Conservation (phyloP, 2,888 invertebrate genomes). For the Terebella lapidaria region DNA sequence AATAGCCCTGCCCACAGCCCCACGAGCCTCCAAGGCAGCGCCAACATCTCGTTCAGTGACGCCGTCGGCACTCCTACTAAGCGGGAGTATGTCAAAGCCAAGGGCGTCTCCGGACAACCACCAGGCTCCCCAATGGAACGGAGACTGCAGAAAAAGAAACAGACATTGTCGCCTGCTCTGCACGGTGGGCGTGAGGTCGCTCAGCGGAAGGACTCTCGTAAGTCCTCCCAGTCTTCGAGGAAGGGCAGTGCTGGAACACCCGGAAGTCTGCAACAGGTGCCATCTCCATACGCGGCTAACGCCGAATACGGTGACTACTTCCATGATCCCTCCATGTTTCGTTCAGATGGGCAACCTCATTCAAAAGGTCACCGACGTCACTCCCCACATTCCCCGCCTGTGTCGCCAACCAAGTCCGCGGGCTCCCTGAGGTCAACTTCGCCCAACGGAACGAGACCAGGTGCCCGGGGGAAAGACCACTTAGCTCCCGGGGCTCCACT, state of each 20-base stretch:
- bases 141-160: not conserved
- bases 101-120: not conserved
- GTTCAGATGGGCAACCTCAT: constrained; percentile 29
- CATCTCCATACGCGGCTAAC: constrained; percentile 33
- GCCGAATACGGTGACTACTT: constrained; percentile 28
- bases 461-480: not conserved
- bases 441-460: not conserved
- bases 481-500: constrained; percentile 14
- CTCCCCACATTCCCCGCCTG: not conserved
- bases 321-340: constrained; percentile 32
- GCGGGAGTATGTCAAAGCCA: constrained; percentile 8
- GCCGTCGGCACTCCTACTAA: constrained; percentile 4
- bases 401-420: not conserved
- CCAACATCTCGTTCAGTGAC: constrained; percentile 16
- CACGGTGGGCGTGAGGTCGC: not conserved
- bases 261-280: not conserved
- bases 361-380: not conserved
- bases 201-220: not conserved
- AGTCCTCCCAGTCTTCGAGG: not conserved
- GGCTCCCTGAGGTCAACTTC: constrained; percentile 1
- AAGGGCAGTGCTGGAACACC: not conserved
- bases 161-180: not conserved
- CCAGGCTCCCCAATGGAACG: not conserved
- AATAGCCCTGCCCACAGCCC: constrained; percentile 20
- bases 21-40: constrained; percentile 7